Evolutionary conservation across 2,113 vertebrate genomes (phyloP).

Genomic region (Myrmophylax atrothorax): DNA sequence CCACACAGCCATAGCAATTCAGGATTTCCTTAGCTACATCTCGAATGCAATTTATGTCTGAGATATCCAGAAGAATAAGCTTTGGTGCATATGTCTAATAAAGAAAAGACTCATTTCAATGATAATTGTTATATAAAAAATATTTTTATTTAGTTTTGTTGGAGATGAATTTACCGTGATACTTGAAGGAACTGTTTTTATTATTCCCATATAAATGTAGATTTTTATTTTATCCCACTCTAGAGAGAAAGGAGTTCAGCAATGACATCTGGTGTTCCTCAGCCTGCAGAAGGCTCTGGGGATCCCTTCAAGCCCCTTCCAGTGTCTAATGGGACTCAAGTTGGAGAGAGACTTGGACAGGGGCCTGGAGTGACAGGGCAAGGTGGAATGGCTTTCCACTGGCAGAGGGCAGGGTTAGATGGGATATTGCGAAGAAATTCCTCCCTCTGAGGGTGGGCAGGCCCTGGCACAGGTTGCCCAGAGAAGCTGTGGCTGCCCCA

Average conservation of each 20-base stretch:
- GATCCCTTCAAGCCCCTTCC: background rate
- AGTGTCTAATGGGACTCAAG: background rate
- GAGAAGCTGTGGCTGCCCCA: too few relatives aligned
- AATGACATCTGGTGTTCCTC: background rate
- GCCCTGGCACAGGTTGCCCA: too few relatives aligned
- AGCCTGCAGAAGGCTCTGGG: background rate
- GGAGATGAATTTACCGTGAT: background rate
- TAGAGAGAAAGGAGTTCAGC: background rate
- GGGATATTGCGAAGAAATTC: too few relatives aligned
- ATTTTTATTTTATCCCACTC: background rate
- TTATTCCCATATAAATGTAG: background rate
- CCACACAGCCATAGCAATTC: constrained; percentile 92
- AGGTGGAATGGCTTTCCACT: background rate
- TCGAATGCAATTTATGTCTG: constrained; percentile 84
- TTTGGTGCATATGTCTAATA: constrained; percentile 92
- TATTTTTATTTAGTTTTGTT: background rate
- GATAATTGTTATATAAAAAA: background rate
- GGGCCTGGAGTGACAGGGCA: background rate
- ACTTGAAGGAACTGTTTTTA: background rate
- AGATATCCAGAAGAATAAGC: constrained; percentile 90
- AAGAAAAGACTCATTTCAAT: constrained; percentile 2
- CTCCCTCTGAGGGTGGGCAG: too few relatives aligned
- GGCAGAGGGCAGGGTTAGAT: background rate
- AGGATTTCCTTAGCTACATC: constrained; percentile 86
- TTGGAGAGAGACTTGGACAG: too few relatives aligned